phyloP scores from a whole-genome alignment of 1,140 invertebrate genomes.

The Drosophila nigromelanica region DNA sequence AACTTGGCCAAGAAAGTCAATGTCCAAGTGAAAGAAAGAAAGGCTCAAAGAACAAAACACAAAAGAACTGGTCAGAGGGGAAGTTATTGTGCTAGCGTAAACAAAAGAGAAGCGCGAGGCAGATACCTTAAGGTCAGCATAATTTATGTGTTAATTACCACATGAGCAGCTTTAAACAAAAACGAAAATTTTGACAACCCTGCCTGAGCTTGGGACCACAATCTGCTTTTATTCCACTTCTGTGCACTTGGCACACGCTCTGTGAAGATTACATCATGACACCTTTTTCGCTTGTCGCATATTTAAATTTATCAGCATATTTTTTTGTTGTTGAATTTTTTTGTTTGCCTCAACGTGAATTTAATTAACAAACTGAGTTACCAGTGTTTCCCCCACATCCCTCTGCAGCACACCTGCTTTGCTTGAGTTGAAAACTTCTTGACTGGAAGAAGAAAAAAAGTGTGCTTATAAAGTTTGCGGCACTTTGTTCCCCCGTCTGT shows the following conservation, averaged over 20 bases:
- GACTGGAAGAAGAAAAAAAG: slow-evolving; percentile 22
- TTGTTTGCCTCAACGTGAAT: slow-evolving; percentile 28
- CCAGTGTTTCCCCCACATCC: background rate
- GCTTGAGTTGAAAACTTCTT: slow-evolving; percentile 35
- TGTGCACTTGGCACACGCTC: slow-evolving; percentile 30
- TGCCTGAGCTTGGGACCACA: background rate
- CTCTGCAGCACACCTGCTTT: background rate
- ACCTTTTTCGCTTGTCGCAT: slow-evolving; percentile 28
- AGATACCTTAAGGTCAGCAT: slow-evolving; percentile 15
- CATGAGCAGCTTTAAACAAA: background rate
- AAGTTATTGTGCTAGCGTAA: slow-evolving; percentile 26
- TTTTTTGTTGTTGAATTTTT: background rate
- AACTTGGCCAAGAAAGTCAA: slow-evolving; percentile 33
- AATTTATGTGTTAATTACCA: slow-evolving; percentile 42
- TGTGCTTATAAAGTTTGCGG: slow-evolving; percentile 43
- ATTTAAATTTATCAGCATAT: slow-evolving; percentile 22
- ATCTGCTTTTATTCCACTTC: background rate
- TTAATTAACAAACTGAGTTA: slow-evolving; percentile 54
- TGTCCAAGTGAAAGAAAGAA: slow-evolving; percentile 34
- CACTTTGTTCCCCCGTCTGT: slow-evolving; percentile 15
- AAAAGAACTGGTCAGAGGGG: slow-evolving; percentile 4
- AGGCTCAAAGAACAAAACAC: slow-evolving; percentile 14
- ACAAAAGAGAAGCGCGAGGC: background rate
- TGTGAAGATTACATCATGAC: slow-evolving; percentile 41
- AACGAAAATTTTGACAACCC: background rate